A percentile compares a stretch with the other conserved stretches of the same genome.
Conservation (phyloP, 2,888 invertebrate genomes). For the Pycnomerus fuliginosus region DNA sequence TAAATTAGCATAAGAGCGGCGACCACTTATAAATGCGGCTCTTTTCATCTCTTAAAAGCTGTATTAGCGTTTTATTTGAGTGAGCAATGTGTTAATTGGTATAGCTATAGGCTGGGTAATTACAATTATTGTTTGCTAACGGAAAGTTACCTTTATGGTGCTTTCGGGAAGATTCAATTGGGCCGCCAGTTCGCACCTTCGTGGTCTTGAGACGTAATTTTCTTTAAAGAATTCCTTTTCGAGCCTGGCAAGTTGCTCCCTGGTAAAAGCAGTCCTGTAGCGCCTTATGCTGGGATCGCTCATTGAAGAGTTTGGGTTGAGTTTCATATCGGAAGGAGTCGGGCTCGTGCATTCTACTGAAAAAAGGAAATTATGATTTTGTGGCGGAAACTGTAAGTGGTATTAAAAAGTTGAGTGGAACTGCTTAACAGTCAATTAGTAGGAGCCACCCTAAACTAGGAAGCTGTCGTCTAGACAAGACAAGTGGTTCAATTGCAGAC, state of each 20-base stretch:
- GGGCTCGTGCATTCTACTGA: slow-evolving; percentile 57
- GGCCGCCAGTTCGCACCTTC: slow-evolving; percentile 91
- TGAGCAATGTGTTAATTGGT: slow-evolving; percentile 46
- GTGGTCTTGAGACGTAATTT: slow-evolving; percentile 94
- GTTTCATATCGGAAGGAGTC: slow-evolving; percentile 37
- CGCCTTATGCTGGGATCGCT: slow-evolving; percentile 72
- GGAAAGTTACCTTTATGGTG: slow-evolving; percentile 85
- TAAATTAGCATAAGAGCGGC: slow-evolving; percentile 37
- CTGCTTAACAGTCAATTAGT: slow-evolving; percentile 15
- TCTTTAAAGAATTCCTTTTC: slow-evolving; percentile 97
- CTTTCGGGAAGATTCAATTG: slow-evolving; percentile 93
- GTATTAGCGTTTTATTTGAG: slow-evolving; percentile 47
- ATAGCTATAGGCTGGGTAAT: no score
- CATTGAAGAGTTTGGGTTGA: slow-evolving; percentile 27
- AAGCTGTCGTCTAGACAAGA: slow-evolving; percentile 28
- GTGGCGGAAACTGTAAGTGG: neutral
- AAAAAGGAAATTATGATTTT: slow-evolving; percentile 13
- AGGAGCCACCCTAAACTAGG: slow-evolving; percentile 15
- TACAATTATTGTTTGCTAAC: no score
- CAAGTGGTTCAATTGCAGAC: neutral
- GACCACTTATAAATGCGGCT: slow-evolving; percentile 32
- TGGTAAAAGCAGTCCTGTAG: slow-evolving; percentile 95
- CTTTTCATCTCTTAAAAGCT: slow-evolving; percentile 42
- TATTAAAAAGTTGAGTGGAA: slow-evolving; percentile 7
- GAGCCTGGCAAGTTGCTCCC: slow-evolving; percentile 86